These are phyloP conservation scores for Dicranocentrus wangi DNA, from an alignment of 2,888 invertebrate species.

Conservation along the genomic window DNA sequence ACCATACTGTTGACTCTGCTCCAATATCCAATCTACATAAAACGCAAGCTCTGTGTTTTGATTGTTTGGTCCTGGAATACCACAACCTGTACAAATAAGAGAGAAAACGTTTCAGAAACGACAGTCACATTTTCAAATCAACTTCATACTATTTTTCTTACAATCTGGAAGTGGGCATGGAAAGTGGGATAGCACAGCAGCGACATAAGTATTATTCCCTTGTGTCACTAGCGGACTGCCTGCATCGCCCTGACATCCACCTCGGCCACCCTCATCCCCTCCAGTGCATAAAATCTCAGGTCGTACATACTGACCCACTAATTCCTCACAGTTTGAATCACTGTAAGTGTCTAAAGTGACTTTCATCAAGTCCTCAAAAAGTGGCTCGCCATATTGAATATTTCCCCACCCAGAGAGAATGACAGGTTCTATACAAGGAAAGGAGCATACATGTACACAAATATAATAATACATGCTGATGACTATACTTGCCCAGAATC, in stretches of 20 bases:
- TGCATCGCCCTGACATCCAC: conserved; percentile 49
- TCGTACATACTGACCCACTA: conserved; percentile 38
- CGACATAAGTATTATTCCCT: conserved; percentile 9
- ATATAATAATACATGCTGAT: too few species aligned
- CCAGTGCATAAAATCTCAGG: conserved; percentile 50
- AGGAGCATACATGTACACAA: too few species aligned
- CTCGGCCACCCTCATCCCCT: conserved; percentile 36
- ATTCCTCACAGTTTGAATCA: conserved; percentile 32
- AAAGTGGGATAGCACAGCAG: conserved; percentile 43
- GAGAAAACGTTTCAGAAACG: too few species aligned
- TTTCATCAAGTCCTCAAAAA: conserved; percentile 46
- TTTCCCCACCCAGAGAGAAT: conserved; percentile 48
- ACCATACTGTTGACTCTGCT: conserved; percentile 20
- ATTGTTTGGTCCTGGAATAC: conserved; percentile 42
- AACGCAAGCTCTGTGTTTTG: conserved; percentile 40
- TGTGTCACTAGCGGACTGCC: conserved; percentile 22
- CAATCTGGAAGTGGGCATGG: conserved; percentile 33
- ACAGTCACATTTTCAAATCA: too few species aligned
- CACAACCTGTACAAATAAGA: conserved; percentile 37
- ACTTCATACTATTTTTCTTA: conserved; percentile 16
- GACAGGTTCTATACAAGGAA: conserved; percentile 43
- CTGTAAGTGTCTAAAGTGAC: conserved; percentile 59
- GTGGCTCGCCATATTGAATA: conserved; percentile 53
- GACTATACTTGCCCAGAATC: too few species aligned
- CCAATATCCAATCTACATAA: conserved; percentile 54